Conservation (phyloP, 2,797 vertebrate genomes). For the Lycodopsis pacificus region DNA sequence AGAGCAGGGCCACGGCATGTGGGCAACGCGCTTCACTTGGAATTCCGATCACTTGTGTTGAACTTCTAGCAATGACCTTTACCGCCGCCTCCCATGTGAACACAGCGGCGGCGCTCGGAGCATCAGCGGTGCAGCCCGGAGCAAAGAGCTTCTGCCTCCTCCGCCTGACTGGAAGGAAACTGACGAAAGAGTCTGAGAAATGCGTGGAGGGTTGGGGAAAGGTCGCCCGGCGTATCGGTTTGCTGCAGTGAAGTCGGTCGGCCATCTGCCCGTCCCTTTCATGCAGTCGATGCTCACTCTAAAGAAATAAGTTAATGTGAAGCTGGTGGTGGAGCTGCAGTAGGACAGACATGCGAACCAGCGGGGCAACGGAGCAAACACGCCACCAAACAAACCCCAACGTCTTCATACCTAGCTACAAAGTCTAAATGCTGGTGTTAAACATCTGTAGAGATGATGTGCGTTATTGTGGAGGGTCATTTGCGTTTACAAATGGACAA, state of each 20-base stretch:
- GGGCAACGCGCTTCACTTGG: slow-evolving; percentile 70
- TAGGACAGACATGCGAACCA: background rate
- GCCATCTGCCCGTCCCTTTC: slow-evolving; percentile 44
- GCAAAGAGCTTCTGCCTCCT: slow-evolving; percentile 61
- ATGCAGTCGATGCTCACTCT: slow-evolving; percentile 19
- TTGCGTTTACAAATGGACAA: background rate
- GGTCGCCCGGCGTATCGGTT: slow-evolving; percentile 57
- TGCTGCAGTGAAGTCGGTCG: slow-evolving; percentile 54
- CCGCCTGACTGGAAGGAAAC: slow-evolving; percentile 55
- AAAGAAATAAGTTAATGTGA: background rate
- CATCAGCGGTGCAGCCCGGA: slow-evolving; percentile 48
- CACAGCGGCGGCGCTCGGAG: slow-evolving; percentile 59
- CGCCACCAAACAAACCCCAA: slow-evolving; percentile 9
- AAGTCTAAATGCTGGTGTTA: background rate
- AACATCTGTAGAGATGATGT: background rate
- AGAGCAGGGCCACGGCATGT: slow-evolving; percentile 38
- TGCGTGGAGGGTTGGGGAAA: slow-evolving; percentile 61
- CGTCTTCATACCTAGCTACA: background rate
- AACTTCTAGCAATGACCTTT: slow-evolving; percentile 83
- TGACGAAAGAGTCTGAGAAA: slow-evolving; percentile 65
- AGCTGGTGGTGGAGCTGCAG: slow-evolving; percentile 3
- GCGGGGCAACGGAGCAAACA: too few species aligned
- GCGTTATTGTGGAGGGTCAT: background rate
- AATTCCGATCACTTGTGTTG: slow-evolving; percentile 81
- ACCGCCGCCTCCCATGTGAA: slow-evolving; percentile 69